A percentile compares a stretch with the other conserved stretches of the same genome.
Evolutionary conservation across 2,113 vertebrate species (phyloP).

Genomic region (Halcyon malimbica): DNA sequence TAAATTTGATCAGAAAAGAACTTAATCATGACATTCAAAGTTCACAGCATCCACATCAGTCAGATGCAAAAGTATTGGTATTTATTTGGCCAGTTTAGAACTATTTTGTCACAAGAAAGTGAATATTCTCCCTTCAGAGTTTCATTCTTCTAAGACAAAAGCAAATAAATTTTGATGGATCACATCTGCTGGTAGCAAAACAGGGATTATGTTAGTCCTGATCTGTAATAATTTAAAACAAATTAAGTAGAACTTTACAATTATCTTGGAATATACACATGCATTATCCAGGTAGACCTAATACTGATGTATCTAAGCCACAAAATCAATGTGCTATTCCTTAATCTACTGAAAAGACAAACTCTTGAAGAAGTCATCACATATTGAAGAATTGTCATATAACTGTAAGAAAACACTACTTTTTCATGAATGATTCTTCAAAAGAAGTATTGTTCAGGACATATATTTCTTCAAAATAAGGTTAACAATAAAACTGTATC

Average conservation of each 20-base stretch:
- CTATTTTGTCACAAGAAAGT: background rate
- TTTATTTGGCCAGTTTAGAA: background rate
- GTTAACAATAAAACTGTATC: background rate
- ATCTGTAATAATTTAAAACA: background rate
- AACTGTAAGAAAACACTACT: background rate
- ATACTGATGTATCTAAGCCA: background rate
- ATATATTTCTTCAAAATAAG: background rate
- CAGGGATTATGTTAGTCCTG: background rate
- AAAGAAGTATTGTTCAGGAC: background rate
- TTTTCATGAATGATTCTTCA: background rate
- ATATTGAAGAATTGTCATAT: background rate
- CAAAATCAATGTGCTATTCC: background rate
- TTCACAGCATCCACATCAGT: background rate
- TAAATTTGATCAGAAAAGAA: slow-evolving; percentile 33
- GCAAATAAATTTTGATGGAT: background rate
- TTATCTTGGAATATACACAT: background rate
- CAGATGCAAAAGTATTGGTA: background rate
- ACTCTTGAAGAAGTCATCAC: no score
- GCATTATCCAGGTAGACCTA: background rate
- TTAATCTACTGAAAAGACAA: background rate
- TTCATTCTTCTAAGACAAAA: background rate
- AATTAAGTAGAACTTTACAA: background rate
- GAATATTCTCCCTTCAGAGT: background rate
- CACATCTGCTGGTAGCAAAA: background rate
- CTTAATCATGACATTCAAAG: background rate